Percentiles rank a stretch among this genome's conserved stretches.
Evolutionary conservation across 2,113 vertebrate genomes (phyloP).

Genomic region (Lepisosteus oculatus): DNA sequence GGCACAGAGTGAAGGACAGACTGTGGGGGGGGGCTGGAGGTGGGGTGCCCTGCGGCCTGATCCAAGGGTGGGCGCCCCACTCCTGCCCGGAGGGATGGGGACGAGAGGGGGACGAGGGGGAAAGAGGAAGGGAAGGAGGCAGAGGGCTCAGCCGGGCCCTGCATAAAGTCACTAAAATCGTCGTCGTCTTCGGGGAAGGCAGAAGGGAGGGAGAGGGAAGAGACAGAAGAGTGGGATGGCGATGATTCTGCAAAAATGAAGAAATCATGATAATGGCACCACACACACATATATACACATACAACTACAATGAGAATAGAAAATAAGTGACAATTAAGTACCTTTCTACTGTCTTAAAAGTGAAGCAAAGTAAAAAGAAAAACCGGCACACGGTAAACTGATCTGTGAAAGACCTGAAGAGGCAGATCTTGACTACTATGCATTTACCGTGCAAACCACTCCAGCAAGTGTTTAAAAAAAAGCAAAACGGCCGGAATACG

Average conservation of each 20-base stretch:
- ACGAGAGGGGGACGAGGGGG: slow-evolving; percentile 57
- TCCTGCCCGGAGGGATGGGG: slow-evolving; percentile 64
- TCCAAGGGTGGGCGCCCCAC: slow-evolving; percentile 31
- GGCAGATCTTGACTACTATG: too few relatives aligned
- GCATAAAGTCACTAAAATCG: slow-evolving; percentile 98
- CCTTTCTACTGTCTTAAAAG: too few relatives aligned
- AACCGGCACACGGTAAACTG: too few relatives aligned
- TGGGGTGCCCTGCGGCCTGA: slow-evolving; percentile 33
- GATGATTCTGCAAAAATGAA: slow-evolving; percentile 92
- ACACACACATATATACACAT: slow-evolving; percentile 57
- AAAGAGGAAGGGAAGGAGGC: slow-evolving; percentile 53
- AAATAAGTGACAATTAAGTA: too few relatives aligned
- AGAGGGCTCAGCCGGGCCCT: slow-evolving; percentile 74
- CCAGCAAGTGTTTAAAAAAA: too few relatives aligned
- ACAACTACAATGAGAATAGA: slow-evolving; percentile 23
- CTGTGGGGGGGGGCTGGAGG: slow-evolving; percentile 36
- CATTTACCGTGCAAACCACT: too few relatives aligned
- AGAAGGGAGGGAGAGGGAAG: slow-evolving; percentile 73
- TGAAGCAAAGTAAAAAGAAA: too few relatives aligned
- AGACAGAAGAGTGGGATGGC: slow-evolving; percentile 84
- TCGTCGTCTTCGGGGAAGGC: slow-evolving; percentile 82
- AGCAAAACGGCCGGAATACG: too few relatives aligned
- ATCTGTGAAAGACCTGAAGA: too few relatives aligned
- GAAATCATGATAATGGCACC: slow-evolving; percentile 63
- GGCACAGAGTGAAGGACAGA: slow-evolving; percentile 54